Percentiles rank a stretch among this genome's conserved stretches.
Conservation (phyloP, 2,113 vertebrate species). For the Bubo blakistoni region DNA sequence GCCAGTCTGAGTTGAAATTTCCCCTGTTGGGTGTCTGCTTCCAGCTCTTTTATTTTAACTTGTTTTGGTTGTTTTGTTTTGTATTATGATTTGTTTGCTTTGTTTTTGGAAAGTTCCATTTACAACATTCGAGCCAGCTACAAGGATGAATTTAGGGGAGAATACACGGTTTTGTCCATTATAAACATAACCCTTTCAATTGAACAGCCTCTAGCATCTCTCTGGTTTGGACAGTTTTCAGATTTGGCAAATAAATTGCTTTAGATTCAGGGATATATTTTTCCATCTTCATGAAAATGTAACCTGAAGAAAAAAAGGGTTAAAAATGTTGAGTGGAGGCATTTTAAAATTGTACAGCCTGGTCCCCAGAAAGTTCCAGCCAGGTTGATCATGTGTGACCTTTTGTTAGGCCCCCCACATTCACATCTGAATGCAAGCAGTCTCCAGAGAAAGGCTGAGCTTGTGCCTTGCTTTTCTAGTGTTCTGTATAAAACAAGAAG, state of each 20-base stretch:
- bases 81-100: conserved; percentile 6
- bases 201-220: not conserved
- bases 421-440: not conserved
- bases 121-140: not conserved
- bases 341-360: not conserved
- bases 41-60: conserved; percentile 36
- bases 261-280: not conserved
- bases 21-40: not conserved
- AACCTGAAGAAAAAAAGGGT: not conserved
- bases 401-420: not conserved
- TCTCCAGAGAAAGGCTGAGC: not conserved
- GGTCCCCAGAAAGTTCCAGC: not conserved
- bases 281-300: not conserved
- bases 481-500: not conserved
- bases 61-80: conserved; percentile 22
- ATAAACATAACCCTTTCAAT: not conserved
- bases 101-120: conserved; percentile 20
- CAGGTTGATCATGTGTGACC: not conserved
- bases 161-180: not conserved
- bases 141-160: not conserved
- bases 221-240: not conserved
- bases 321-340: not conserved
- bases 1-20: not conserved
- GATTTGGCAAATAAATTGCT: not conserved
- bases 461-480: not conserved